phyloP scores from a whole-genome alignment of 2,113 vertebrate species.

The Trochalopteron elliotii region DNA sequence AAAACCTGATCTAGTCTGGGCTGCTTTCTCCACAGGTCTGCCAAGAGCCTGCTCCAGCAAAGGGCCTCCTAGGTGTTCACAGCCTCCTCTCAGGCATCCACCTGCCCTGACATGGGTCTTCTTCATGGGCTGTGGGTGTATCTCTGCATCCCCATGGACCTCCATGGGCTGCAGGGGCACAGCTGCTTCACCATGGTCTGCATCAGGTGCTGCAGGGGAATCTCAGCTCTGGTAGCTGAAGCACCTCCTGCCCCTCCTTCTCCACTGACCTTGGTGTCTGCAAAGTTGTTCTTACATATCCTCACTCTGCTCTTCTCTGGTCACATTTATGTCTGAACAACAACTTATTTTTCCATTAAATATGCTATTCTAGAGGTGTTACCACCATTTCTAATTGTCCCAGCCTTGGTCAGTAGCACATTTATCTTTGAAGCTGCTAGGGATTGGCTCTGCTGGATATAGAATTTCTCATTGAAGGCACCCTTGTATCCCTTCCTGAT shows the following conservation, averaged over 20 bases:
- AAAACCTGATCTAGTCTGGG: neutral
- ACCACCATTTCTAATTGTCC: neutral
- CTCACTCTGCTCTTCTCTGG: neutral
- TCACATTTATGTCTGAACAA: neutral
- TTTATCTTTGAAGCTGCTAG: neutral
- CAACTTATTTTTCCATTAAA: neutral
- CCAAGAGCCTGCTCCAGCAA: neutral
- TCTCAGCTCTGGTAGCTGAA: accelerated
- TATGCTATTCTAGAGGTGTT: neutral
- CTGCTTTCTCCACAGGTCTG: neutral
- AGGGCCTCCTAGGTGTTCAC: neutral
- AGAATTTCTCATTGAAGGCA: neutral
- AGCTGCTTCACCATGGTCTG: neutral
- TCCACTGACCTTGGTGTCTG: neutral
- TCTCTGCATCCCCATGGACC: neutral
- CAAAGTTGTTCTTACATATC: neutral
- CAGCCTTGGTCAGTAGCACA: too few relatives aligned
- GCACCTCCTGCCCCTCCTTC: accelerated
- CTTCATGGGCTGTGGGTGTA: accelerated
- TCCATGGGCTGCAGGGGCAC: neutral
- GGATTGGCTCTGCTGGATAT: neutral
- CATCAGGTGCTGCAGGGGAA: accelerated
- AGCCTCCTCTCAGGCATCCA: neutral
- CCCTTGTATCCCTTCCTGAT: neutral
- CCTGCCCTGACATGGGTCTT: accelerated